Evolutionary conservation across 2,888 invertebrate genomes (phyloP).

Genomic region (Chrysolina haemoptera): DNA sequence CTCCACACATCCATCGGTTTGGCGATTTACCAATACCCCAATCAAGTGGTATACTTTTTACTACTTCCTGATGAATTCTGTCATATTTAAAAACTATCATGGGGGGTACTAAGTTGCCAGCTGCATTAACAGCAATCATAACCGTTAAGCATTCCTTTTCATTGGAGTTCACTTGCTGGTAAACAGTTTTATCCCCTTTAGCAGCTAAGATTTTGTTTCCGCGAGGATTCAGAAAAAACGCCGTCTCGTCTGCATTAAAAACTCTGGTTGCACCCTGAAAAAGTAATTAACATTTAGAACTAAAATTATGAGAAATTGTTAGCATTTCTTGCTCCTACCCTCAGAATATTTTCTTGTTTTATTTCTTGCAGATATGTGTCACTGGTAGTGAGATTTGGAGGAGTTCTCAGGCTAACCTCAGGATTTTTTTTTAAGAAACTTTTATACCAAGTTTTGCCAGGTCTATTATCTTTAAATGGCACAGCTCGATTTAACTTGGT

Average conservation of each 20-base stretch:
- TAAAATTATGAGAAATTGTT: too few species aligned
- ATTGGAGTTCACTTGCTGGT: background rate
- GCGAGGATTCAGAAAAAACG: conserved; percentile 38
- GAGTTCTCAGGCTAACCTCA: background rate
- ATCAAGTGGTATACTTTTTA: conserved; percentile 54
- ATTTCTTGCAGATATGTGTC: conserved; percentile 1
- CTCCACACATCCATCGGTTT: conserved; percentile 67
- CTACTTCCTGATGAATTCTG: conserved; percentile 54
- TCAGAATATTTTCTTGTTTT: conserved; percentile 13
- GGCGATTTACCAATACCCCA: conserved; percentile 63
- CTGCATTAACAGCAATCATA: background rate
- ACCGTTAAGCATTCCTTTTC: conserved; percentile 11
- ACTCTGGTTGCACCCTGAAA: conserved; percentile 5
- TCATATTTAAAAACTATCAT: conserved; percentile 28
- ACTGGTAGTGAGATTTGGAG: background rate
- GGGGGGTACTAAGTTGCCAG: background rate
- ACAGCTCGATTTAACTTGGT: background rate
- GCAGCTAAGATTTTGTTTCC: conserved; percentile 17
- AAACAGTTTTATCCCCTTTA: conserved; percentile 1
- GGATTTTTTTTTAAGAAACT: conserved; percentile 19
- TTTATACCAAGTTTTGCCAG: conserved; percentile 3
- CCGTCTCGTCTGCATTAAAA: conserved; percentile 42
- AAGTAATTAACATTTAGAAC: too few species aligned
- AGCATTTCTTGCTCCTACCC: background rate
- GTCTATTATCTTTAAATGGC: conserved; percentile 16